Base-by-base conservation (phyloP, 30 jellyfish, hydroid and myxozoan species). In the Nemopilema nomurai region DNA sequence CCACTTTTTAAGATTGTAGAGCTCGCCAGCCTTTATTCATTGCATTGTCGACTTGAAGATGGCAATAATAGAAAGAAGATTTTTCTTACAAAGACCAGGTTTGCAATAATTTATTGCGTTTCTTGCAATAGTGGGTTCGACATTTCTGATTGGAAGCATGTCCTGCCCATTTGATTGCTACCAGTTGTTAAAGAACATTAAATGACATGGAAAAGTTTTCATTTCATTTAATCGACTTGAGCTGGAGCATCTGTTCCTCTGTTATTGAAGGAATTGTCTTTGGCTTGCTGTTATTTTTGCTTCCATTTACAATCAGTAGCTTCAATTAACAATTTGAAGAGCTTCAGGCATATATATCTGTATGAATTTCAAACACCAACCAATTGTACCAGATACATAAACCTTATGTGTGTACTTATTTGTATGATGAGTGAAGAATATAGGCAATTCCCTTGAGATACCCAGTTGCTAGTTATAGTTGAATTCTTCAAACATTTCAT, bases 41-140 rank as follows among this genome's bases (percentile, higher is more conserved):
- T 93, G 4, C 84, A 72, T 18, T 75, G 90, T 29, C 80, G 69
- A 53, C 31, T 84, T 51, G 98, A 93, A 84, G 87, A 79, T 21
- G 72, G 76, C 0, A 69, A 51, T 21, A 70, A 84, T 67, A 69
- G 85, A 27, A 77, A 70, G 62, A 75, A 83, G 74, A 74, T 88
- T 31, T 66, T 69, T 22, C 66, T 93, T 8, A 52, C 95, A 73
- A 88, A 89, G 63, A 93, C 98, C 4, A 57, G 87, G 97, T 93
- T 7, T 62, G 49, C 49, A 18, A 49, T 52, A 9, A 26, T 18
- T 41, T 0, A 23, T 4, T 18, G 6, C 1, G 26, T 0, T 16
- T 0, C 0, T 27, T n/a, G 51, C 22, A 69, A 1, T 63, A 63
- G 3, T 18, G 72, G n/a, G 18, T 19, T 19, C 72, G 18, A n/a